A percentile compares a stretch with the other conserved stretches of the same genome.
Conservation (phyloP, 2,113 vertebrate species). For the Limnothrissa miodon region DNA sequence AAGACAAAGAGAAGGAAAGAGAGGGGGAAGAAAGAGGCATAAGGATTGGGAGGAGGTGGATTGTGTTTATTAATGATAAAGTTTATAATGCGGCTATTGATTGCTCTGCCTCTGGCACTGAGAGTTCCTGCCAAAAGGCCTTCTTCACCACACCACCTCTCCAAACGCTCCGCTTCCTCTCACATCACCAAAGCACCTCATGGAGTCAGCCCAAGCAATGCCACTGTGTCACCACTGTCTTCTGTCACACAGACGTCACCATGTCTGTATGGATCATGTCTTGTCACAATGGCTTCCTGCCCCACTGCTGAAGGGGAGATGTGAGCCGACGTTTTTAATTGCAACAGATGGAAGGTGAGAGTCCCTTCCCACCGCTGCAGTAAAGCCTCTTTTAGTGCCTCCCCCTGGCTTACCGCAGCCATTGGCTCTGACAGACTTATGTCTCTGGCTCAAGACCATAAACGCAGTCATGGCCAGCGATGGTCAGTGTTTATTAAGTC, state of each 20-base stretch:
- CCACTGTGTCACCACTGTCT: neutral
- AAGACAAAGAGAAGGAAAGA: neutral
- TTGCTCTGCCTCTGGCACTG: neutral
- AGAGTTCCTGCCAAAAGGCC: neutral
- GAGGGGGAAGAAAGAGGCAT: neutral
- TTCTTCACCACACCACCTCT: neutral
- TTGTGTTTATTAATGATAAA: neutral
- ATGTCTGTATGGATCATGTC: neutral
- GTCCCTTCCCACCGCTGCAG: neutral
- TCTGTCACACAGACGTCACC: neutral
- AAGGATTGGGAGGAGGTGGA: neutral
- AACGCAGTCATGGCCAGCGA: neutral
- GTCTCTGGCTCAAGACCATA: neutral
- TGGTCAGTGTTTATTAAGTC: slow-evolving; percentile 49
- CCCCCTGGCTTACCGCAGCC: neutral
- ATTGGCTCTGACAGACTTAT: neutral
- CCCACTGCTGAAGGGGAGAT: neutral
- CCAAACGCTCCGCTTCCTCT: neutral
- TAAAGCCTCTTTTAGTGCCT: neutral
- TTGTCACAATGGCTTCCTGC: neutral
- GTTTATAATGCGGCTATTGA: neutral
- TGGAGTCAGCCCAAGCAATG: neutral
- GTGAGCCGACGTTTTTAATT: neutral
- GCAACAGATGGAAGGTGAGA: neutral
- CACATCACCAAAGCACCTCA: neutral